Conservation (phyloP, 2,113 vertebrate genomes). For the Capreolus pygargus region DNA sequence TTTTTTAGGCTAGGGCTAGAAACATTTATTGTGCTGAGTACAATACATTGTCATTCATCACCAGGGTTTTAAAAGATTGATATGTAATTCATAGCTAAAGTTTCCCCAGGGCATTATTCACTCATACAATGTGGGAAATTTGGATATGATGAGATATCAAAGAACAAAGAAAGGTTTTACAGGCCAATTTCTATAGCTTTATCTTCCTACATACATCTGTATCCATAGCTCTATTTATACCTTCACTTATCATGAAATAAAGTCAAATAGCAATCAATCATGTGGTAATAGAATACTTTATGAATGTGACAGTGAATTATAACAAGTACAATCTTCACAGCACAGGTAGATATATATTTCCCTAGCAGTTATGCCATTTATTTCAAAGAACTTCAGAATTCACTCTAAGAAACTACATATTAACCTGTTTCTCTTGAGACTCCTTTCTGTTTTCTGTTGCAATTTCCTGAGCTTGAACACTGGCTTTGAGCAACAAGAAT, state of each 20-base stretch:
- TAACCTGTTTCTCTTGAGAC: background rate
- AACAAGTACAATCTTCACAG: background rate
- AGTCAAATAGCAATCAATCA: background rate
- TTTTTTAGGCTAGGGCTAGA: background rate
- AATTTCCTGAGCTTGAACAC: background rate
- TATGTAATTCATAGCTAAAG: background rate
- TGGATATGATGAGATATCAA: background rate
- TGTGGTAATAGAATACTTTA: background rate
- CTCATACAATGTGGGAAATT: background rate
- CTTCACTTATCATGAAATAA: background rate
- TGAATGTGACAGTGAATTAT: background rate
- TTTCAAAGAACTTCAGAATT: conserved; percentile 25
- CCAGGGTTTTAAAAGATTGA: background rate
- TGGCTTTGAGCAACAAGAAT: background rate
- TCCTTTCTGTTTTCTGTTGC: background rate
- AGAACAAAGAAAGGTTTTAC: background rate
- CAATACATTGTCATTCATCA: background rate
- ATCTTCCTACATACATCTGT: background rate
- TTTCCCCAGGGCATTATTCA: background rate
- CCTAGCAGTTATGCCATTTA: background rate
- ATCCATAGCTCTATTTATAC: background rate
- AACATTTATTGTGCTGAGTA: background rate
- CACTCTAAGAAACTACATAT: background rate
- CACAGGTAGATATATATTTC: background rate
- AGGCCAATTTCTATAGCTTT: background rate